Base-by-base conservation (phyloP, 1,140 invertebrate genomes). In the Lerema accius region DNA sequence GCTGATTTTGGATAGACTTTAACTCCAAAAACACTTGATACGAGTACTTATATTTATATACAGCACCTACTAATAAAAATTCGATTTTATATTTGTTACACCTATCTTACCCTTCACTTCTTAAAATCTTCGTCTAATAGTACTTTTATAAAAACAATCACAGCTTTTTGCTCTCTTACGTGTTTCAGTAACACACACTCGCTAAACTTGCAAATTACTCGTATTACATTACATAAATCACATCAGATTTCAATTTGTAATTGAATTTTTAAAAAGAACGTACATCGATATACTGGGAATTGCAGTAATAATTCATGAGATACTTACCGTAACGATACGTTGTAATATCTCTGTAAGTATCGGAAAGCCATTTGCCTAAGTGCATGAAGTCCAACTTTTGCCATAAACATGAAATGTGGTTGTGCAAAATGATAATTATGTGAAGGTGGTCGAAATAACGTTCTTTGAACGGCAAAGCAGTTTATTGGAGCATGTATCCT, bases 341-440 rank as follows among this genome's bases (percentile, higher is more conserved):
- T 67, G 73, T 71, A 77, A 73, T 81, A 87, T 71, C 63, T 74
- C 79, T 77, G 73, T 79, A 86, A 87, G 82, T 89, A 88, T 89
- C 80, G 82, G 77, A 86, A 89, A 89, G 64, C 84, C 84, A 89
- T 89, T 89, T 88, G 73, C 80, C 69, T 89, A 83, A 89, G 85
- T 88, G 81, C 85, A 88, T 80, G 78, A 86, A n/a, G 76, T 82
- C 80, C 75, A 89, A 89, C 80, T 89, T 89, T 85, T 78, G 73
- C 80, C 76, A 86, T 89, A 87, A 89, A 87, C 84, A 87, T 86
- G 82, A 87, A 86, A 83, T 82, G 86, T 77, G 80, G 71, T 82
- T 72, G 64, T 73, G 74, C 74, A 82, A 80, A 84, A 84, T 89
- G 84, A 89, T 87, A 85, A n/a, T n/a, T n/a, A n/a, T 85, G 82